Evolutionary conservation across 2,113 vertebrate genomes (phyloP), one percentile per base, ranked within the genome.

Genomic region (Nyctereutes procyonoides): DNA sequence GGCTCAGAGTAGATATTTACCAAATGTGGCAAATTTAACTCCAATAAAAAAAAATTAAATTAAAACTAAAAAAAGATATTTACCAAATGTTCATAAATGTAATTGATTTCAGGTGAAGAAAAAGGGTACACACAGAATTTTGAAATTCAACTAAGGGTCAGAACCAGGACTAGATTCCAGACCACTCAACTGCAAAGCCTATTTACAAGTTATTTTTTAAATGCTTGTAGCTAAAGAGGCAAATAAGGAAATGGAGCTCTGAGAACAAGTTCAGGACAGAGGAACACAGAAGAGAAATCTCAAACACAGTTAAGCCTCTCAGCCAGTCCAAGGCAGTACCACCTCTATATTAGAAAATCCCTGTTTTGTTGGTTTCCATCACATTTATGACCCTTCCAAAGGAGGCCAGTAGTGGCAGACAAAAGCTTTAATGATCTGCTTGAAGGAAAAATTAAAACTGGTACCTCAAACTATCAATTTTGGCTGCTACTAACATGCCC

Each of bases 381-480:
- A 81, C 19, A 90, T 69, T 96, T 73, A 84, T 63, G 71, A 82
- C 19, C 38, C 81, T 91, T 81, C 20, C 90, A 77, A 77, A 95
- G 35, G 69, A 77, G n/a, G 38, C 13, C 3, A 77, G 67, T 26
- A 69, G 3, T 76, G 26, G 69, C 35, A 84, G 48, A 71, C 60
- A 80, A 95, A 88, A 95, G 48, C 20, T 48, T 89, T 48, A 82
- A 69, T 93, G 13, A 67, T 26, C 73, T 79, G 17, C 51, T 53
- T 96, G 60, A 92, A 88, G 14, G 38, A 22, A 85, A 62, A 92
- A 96, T 88, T 90, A 86, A 89, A 96, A 96, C 15, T 74, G 60
- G 38, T 73, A 69, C 17, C n/a, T 77, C 51, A 35, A 88, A 85
- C 5, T n/a, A 82, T 48, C 12, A 90, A 28, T 83, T 86, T 83